Percentiles rank a stretch among this genome's conserved stretches.
phyloP scores from a whole-genome alignment of 2,113 vertebrate species.

The Cyprinodon tularosa region DNA sequence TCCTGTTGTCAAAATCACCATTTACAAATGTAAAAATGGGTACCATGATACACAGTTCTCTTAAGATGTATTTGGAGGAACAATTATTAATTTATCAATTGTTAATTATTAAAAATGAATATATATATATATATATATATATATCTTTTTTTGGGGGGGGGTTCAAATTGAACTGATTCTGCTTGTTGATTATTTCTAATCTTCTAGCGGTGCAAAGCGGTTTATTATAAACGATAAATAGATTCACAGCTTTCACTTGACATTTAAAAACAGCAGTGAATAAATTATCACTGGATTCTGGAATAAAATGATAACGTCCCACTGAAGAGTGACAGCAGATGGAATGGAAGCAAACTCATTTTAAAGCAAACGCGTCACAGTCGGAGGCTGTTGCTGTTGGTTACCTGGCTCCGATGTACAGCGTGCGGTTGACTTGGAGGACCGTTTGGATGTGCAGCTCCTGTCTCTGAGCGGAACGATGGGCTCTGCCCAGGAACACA shows the following conservation, averaged over 20 bases:
- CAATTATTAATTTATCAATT: too few species aligned
- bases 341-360: slow-evolving; percentile 62
- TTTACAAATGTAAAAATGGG: too few species aligned
- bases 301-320: slow-evolving; percentile 43
- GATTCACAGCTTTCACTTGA: slow-evolving; percentile 40
- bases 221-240: slow-evolving; percentile 18
- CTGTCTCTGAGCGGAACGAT: slow-evolving; percentile 73
- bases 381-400: slow-evolving; percentile 64
- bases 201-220: neutral
- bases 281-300: slow-evolving; percentile 13
- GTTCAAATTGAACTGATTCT: neutral
- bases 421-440: slow-evolving; percentile 91
- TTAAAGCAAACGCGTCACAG: slow-evolving; percentile 55
- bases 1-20: too few species aligned
- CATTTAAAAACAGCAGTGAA: slow-evolving; percentile 48
- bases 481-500: slow-evolving; percentile 89
- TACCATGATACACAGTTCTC: too few species aligned
- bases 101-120: too few species aligned
- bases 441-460: slow-evolving; percentile 91
- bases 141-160: too few species aligned
- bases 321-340: slow-evolving; percentile 60
- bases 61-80: too few species aligned
- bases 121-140: too few species aligned
- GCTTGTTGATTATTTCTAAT: neutral
- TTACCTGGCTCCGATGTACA: slow-evolving; percentile 96